Percentiles rank a stretch among this genome's conserved stretches.
phyloP scores from a whole-genome alignment of 2,797 vertebrate species.

The Yasuhikotakia modesta region DNA sequence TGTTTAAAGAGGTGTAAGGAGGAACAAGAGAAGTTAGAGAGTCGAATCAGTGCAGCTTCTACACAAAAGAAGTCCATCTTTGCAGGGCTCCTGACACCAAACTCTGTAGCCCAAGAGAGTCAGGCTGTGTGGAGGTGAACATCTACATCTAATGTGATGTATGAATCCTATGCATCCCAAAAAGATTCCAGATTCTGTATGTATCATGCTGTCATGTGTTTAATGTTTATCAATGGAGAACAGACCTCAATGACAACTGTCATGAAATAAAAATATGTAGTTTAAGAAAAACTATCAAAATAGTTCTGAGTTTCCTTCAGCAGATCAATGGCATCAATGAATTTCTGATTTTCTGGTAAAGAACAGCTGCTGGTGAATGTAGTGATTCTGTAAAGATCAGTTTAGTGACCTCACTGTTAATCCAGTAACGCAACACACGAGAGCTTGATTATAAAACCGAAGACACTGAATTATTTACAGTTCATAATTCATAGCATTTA shows the following conservation, averaged over 20 bases:
- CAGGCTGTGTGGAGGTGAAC: constrained; percentile 73
- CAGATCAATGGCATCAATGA: neutral
- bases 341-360: neutral
- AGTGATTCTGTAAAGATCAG: constrained; percentile 37
- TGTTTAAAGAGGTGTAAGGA: constrained; percentile 76
- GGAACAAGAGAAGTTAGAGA: constrained; percentile 71
- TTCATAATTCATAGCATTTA: too few relatives aligned
- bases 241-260: neutral
- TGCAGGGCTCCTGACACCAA: constrained; percentile 71
- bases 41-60: constrained; percentile 20
- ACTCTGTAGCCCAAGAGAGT: constrained; percentile 73
- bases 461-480: too few relatives aligned
- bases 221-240: neutral
- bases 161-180: neutral
- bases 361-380: constrained; percentile 8
- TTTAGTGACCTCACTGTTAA: neutral
- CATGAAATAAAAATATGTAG: neutral
- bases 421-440: neutral
- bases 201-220: neutral
- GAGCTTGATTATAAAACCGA: too few relatives aligned
- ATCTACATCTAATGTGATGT: neutral
- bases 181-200: neutral
- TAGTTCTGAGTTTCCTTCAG: neutral
- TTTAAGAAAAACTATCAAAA: neutral
- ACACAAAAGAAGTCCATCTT: constrained; percentile 63